A percentile compares a stretch with the other conserved stretches of the same genome.
Conservation (phyloP, 2,113 vertebrate genomes). For the Lepus europaeus region DNA sequence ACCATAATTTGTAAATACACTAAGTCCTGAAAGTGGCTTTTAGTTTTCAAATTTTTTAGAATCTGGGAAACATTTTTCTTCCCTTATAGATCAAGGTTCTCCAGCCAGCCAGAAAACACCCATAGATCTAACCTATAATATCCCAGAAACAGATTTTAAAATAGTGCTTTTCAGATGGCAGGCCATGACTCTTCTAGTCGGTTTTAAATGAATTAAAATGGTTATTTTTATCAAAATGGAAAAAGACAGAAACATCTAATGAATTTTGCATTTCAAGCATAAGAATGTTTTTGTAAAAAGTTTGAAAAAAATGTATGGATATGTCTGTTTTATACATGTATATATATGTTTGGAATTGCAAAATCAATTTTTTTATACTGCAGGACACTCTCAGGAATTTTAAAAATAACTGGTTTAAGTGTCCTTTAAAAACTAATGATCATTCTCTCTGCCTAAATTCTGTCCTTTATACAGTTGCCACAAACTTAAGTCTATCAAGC, state of each 20-base stretch:
- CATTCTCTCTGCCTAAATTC: background rate
- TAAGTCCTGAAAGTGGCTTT: background rate
- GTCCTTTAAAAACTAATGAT: background rate
- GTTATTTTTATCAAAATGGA: background rate
- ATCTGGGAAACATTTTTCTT: background rate
- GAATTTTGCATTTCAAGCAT: background rate
- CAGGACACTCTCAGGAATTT: background rate
- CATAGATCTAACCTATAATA: background rate
- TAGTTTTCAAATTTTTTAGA: background rate
- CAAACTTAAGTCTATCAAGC: background rate
- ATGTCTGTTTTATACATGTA: background rate
- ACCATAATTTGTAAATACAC: background rate
- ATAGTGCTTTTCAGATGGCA: background rate
- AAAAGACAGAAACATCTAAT: background rate
- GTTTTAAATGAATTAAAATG: conserved; percentile 16
- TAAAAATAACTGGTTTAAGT: background rate
- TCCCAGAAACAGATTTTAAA: background rate
- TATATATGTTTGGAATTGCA: background rate
- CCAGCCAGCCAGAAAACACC: background rate
- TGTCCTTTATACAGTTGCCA: background rate
- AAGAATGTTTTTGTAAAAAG: background rate
- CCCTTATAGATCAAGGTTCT: background rate
- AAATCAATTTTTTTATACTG: background rate
- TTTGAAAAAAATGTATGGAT: background rate
- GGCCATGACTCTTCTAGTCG: accelerated